Conservation (phyloP, 1,140 invertebrate genomes). For the Philopotamus ludificatus region DNA sequence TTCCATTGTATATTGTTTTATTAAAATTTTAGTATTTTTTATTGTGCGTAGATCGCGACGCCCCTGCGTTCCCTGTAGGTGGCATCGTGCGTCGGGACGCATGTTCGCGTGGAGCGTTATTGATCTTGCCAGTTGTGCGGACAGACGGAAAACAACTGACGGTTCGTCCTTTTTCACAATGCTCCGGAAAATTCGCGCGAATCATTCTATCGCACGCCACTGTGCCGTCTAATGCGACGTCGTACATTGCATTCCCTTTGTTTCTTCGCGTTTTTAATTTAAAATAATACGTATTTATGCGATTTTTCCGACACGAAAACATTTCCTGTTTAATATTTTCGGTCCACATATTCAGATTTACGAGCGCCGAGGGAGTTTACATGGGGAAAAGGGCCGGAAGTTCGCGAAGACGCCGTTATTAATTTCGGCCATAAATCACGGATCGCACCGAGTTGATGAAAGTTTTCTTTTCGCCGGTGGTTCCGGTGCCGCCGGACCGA, state of each 20-base stretch:
- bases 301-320: no score
- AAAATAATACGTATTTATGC: no score
- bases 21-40: background rate
- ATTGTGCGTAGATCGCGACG: slow-evolving; percentile 2
- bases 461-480: slow-evolving; percentile 8
- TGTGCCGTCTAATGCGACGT: background rate
- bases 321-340: background rate
- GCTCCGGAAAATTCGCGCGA: background rate
- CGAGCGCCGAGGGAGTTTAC: no score
- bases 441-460: slow-evolving; percentile 23
- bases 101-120: slow-evolving; percentile 40
- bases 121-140: slow-evolving; percentile 38
- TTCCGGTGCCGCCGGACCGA: slow-evolving; percentile 11
- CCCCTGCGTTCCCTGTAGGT: slow-evolving; percentile 20
- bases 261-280: background rate
- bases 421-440: slow-evolving; percentile 28
- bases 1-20: background rate
- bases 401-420: slow-evolving; percentile 8
- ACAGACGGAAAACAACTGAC: slow-evolving; percentile 30
- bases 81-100: slow-evolving; percentile 38
- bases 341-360: background rate
- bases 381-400: background rate
- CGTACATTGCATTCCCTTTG: background rate
- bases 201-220: background rate
- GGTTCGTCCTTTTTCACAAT: slow-evolving; percentile 30